A percentile compares a stretch with the other conserved stretches of the same genome.
phyloP scores from a whole-genome alignment of 2,113 vertebrate genomes.

The Formicarius rufipectus region DNA sequence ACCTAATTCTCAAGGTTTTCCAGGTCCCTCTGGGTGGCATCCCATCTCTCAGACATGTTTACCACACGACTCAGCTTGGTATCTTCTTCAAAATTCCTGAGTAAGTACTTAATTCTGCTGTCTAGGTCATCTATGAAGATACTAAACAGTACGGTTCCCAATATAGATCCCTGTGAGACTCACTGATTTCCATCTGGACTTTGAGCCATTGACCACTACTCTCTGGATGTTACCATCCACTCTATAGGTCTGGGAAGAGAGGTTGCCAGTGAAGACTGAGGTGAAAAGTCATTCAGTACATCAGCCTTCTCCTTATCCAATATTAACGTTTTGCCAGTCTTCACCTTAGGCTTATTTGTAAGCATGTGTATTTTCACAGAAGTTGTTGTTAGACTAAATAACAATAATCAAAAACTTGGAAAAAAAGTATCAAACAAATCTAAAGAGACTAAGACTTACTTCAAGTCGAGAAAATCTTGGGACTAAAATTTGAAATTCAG shows the following conservation, averaged over 20 bases:
- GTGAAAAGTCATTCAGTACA: background rate
- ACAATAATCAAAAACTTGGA: background rate
- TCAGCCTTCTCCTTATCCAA: fast-evolving
- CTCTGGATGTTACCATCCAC: background rate
- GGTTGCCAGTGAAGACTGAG: background rate
- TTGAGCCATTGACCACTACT: background rate
- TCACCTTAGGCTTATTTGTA: background rate
- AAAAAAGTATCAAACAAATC: background rate
- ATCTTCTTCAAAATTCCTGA: background rate
- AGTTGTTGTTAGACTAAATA: background rate
- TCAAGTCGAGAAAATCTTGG: background rate
- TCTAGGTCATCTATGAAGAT: background rate
- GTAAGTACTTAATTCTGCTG: background rate
- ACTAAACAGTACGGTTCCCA: too few species aligned
- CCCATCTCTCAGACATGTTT: background rate
- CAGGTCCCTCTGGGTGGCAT: background rate
- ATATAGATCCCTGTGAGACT: fast-evolving
- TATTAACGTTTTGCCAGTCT: background rate
- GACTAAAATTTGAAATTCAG: background rate
- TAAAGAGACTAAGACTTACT: background rate
- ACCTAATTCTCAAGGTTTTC: background rate
- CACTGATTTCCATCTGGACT: background rate
- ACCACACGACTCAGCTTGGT: background rate
- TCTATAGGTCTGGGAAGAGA: background rate
- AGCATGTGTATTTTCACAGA: background rate